phyloP scores from a whole-genome alignment of 1,140 invertebrate genomes.

The Drosophila setifemur region DNA sequence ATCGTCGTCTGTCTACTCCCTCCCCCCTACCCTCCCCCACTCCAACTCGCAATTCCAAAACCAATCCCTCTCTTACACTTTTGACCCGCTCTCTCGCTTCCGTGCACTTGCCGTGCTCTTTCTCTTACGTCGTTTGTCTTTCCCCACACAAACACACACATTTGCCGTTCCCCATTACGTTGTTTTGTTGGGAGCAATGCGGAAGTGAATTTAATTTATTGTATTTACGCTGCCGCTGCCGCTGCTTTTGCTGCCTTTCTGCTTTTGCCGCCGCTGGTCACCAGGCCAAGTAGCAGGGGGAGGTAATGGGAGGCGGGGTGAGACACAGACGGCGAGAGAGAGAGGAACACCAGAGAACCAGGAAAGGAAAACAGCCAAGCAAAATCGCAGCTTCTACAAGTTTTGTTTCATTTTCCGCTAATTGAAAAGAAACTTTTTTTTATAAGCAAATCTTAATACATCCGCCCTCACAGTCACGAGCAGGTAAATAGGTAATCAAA shows the following conservation, averaged over 20 bases:
- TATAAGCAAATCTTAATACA: conserved; percentile 50
- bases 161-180: conserved; percentile 59
- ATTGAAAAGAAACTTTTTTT: conserved; percentile 49
- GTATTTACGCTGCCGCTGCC: conserved; percentile 62
- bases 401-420: conserved; percentile 68
- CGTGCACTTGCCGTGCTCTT: conserved; percentile 56
- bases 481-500: not conserved
- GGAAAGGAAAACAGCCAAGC: conserved; percentile 41
- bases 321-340: not conserved
- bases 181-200: conserved; percentile 76
- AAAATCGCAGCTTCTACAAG: conserved; percentile 45
- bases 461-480: conserved; percentile 13
- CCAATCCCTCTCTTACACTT: conserved; percentile 31
- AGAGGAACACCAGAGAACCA: conserved; percentile 28
- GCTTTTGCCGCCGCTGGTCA: conserved; percentile 44
- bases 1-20: conserved; percentile 50
- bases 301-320: not conserved
- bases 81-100: conserved; percentile 50
- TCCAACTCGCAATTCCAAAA: too few species aligned
- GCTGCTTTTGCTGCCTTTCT: conserved; percentile 40
- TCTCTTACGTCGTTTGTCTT: conserved; percentile 59
- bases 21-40: not conserved
- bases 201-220: conserved; percentile 83
- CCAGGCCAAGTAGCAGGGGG: conserved; percentile 38
- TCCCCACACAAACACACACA: conserved; percentile 37